Evolutionary conservation across 2,888 invertebrate species (phyloP).

Genomic region (Camponotus fellah): DNA sequence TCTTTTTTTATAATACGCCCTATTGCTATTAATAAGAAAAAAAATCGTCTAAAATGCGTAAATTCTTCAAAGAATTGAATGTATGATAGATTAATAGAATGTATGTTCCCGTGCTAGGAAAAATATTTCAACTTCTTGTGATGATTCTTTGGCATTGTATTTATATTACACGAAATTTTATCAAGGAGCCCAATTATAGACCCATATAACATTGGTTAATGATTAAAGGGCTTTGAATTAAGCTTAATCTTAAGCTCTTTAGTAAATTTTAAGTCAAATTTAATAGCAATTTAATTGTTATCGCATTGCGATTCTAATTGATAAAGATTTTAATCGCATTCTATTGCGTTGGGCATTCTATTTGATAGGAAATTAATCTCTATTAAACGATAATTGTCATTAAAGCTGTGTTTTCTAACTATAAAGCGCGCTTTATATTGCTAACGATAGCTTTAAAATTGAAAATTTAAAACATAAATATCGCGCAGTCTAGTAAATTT

Average conservation of each 20-base stretch:
- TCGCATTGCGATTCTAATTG: slow-evolving; percentile 17
- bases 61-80: neutral
- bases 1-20: neutral
- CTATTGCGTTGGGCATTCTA: slow-evolving; percentile 41
- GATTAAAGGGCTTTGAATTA: neutral
- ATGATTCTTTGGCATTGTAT: slow-evolving; percentile 11
- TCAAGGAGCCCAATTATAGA: neutral
- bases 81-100: neutral
- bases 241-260: neutral
- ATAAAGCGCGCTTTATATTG: neutral
- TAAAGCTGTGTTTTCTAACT: slow-evolving; percentile 1
- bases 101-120: neutral
- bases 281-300: slow-evolving; percentile 29
- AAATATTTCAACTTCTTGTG: neutral
- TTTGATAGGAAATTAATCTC: slow-evolving; percentile 12
- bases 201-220: neutral
- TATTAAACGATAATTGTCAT: slow-evolving; percentile 28
- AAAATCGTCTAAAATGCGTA: neutral
- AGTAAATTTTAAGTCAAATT: slow-evolving; percentile 23
- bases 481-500: neutral
- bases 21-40: neutral
- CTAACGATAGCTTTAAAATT: slow-evolving; percentile 17
- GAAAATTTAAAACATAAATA: neutral
- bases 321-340: neutral
- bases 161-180: neutral